Evolutionary conservation across 2,797 vertebrate genomes (phyloP).

Genomic region (Bradypus variegatus): DNA sequence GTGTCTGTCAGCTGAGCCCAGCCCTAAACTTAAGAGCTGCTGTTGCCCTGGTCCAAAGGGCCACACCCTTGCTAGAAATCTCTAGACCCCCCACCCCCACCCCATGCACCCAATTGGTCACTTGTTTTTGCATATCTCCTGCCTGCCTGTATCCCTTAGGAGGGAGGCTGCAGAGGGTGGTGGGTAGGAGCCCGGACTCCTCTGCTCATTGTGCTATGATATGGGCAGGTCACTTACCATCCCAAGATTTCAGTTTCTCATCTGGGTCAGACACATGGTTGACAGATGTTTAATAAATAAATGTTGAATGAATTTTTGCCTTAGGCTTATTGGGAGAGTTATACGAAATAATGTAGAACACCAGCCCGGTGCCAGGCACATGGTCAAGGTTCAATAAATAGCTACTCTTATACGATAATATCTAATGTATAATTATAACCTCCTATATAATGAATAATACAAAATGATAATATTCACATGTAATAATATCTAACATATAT

Average conservation of each 20-base stretch:
- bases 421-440: neutral
- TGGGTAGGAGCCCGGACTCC: neutral
- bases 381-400: neutral
- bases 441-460: neutral
- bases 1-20: no score
- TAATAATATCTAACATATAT: neutral
- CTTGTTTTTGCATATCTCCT: neutral
- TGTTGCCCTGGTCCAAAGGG: neutral
- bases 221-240: neutral
- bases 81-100: neutral
- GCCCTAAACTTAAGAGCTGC: neutral
- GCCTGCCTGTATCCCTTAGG: neutral
- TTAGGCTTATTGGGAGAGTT: neutral
- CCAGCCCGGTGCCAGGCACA: neutral
- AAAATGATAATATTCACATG: neutral
- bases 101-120: accelerated
- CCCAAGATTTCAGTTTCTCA: neutral
- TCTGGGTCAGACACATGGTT: neutral
- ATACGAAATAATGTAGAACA: neutral
- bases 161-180: neutral
- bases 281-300: neutral
- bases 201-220: neutral
- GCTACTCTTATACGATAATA: neutral
- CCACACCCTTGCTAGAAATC: neutral
- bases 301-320: neutral